Conservation (phyloP, 2,797 vertebrate species). For the Botia kubotai region DNA sequence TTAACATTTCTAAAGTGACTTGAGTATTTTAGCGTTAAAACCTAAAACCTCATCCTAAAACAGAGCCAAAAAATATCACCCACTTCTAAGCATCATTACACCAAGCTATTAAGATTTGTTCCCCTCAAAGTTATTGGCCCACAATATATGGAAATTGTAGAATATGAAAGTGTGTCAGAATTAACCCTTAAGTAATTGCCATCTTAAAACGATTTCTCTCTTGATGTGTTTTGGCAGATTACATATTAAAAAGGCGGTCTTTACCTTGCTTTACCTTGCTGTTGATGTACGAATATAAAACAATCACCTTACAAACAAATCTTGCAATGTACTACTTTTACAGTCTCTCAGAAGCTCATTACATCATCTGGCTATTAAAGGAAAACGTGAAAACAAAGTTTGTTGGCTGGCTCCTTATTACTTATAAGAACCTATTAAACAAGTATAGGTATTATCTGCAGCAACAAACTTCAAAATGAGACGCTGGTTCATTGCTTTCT, state of each 20-base stretch:
- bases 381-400: constrained; percentile 20
- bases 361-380: constrained; percentile 36
- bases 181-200: constrained; percentile 9
- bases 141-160: constrained; percentile 22
- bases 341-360: constrained; percentile 39
- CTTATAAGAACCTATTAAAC: background rate
- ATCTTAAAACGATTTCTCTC: constrained; percentile 13
- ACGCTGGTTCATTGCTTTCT: background rate
- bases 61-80: background rate
- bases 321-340: constrained; percentile 36
- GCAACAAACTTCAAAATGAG: constrained; percentile 16
- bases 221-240: constrained; percentile 25
- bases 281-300: constrained; percentile 18
- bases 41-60: background rate
- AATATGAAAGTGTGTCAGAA: constrained; percentile 14
- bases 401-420: constrained; percentile 9
- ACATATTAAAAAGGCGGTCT: constrained; percentile 16
- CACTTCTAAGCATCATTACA: background rate
- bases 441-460: constrained; percentile 1
- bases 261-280: constrained; percentile 30
- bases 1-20: constrained; percentile 16
- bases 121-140: background rate
- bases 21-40: constrained; percentile 8
- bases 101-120: too few species aligned
- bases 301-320: constrained; percentile 31